Conservation (phyloP, 2,113 vertebrate species). For the Cacatua alba region DNA sequence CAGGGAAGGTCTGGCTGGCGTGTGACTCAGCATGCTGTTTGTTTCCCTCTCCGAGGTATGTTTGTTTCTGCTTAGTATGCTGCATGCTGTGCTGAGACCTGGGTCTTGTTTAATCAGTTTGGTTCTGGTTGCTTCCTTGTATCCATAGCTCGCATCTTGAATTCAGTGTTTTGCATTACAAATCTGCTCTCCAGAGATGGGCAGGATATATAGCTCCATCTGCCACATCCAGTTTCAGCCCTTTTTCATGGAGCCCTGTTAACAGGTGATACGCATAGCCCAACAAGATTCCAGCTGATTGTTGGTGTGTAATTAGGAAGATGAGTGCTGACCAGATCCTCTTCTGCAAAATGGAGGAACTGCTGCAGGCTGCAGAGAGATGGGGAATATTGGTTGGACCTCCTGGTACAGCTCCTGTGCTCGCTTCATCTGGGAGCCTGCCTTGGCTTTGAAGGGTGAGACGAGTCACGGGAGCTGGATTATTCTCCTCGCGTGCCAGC, state of each 20-base stretch:
- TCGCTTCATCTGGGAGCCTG: rapidly evolving
- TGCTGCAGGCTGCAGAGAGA: background rate
- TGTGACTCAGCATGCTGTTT: background rate
- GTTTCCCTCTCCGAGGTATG: conserved; percentile 22
- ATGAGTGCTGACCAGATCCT: background rate
- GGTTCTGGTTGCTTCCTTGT: conserved; percentile 77
- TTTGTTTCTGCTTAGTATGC: conserved; percentile 71
- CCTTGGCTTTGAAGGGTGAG: background rate
- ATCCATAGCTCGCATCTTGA: conserved; percentile 72
- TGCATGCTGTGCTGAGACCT: conserved; percentile 14
- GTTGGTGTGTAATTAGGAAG: conserved; percentile 21
- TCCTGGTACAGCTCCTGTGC: background rate
- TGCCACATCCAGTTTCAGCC: conserved; percentile 64
- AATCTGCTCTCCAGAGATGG: conserved; percentile 72
- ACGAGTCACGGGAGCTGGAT: background rate
- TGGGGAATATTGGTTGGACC: background rate
- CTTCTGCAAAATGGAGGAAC: background rate
- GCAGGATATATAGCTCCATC: conserved; percentile 75
- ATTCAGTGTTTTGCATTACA: conserved; percentile 78
- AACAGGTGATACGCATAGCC: conserved; percentile 54
- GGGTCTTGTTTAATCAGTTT: conserved; percentile 78
- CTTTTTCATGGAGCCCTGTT: conserved; percentile 22
- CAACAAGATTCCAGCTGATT: conserved; percentile 33
- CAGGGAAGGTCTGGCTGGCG: background rate
- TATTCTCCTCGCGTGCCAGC: background rate